These are phyloP conservation scores for Paedocypris micromegethes DNA, from an alignment of 2,797 vertebrate genomes.

Conservation along the genomic window DNA sequence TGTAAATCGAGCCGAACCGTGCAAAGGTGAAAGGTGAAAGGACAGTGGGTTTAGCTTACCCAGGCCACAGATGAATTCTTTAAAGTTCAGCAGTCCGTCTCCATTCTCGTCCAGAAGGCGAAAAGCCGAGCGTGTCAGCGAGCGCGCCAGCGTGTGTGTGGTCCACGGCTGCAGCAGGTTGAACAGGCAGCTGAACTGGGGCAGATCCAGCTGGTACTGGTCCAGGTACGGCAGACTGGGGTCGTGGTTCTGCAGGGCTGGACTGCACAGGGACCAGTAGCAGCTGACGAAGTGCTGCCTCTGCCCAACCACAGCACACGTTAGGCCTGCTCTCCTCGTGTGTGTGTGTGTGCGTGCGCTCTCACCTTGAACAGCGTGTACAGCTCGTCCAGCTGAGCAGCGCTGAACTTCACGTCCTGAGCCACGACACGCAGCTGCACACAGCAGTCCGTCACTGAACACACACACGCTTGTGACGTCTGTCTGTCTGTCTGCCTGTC, in stretches of 20 bases:
- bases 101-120: constrained; percentile 84
- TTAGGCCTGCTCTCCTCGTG: not conserved
- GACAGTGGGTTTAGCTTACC: constrained; percentile 64
- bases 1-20: not conserved
- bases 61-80: constrained; percentile 82
- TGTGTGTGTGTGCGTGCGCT: too few relatives aligned
- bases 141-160: constrained; percentile 71
- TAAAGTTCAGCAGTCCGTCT: constrained; percentile 89
- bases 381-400: constrained; percentile 82
- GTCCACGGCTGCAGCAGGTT: constrained; percentile 89
- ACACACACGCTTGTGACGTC: not conserved
- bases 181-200: constrained; percentile 84
- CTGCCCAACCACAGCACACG: constrained; percentile 56
- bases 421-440: constrained; percentile 87
- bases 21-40: constrained; percentile 9
- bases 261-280: constrained; percentile 83
- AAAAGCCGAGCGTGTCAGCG: constrained; percentile 84
- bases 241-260: constrained; percentile 82
- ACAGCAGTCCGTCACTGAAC: constrained; percentile 26
- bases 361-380: constrained; percentile 93
- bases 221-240: constrained; percentile 92
- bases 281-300: constrained; percentile 92
- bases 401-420: constrained; percentile 83
- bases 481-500: too few relatives aligned
- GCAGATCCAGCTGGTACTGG: constrained; percentile 89